Percentiles rank a stretch among this genome's conserved stretches.
Conservation (phyloP, 2,113 vertebrate species). For the Casuarius casuarius region DNA sequence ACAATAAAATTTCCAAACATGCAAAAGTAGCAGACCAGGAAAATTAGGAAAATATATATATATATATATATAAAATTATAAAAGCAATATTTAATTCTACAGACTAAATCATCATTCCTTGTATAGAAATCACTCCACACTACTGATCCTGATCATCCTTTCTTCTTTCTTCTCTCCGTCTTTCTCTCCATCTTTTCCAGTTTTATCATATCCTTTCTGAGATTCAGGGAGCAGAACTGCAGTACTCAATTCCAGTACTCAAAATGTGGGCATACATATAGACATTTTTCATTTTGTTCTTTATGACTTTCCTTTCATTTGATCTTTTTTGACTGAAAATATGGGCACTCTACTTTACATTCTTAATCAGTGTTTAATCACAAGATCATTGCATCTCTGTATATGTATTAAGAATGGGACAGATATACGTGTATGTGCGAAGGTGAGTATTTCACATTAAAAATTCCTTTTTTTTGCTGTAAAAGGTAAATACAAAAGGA, state of each 20-base stretch:
- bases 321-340: not conserved
- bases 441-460: not conserved
- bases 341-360: not conserved
- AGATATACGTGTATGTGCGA: not conserved
- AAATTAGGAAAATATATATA: not conserved
- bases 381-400: not conserved
- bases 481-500: not conserved
- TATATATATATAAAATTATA: not conserved
- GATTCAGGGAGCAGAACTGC: not conserved
- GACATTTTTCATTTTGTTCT: not conserved
- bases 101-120: not conserved
- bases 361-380: not conserved
- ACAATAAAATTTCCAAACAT: not conserved
- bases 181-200: not conserved
- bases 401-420: not conserved
- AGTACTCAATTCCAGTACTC: not conserved
- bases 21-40: not conserved
- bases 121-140: not conserved
- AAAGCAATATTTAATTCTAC: not conserved
- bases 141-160: accelerated
- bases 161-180: not conserved
- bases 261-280: not conserved
- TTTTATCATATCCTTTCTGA: not conserved
- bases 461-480: not conserved
- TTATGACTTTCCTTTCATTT: not conserved